These are phyloP conservation scores for Sphaeridia pumilis DNA, from an alignment of 2,888 invertebrate genomes.

Conservation along the genomic window DNA sequence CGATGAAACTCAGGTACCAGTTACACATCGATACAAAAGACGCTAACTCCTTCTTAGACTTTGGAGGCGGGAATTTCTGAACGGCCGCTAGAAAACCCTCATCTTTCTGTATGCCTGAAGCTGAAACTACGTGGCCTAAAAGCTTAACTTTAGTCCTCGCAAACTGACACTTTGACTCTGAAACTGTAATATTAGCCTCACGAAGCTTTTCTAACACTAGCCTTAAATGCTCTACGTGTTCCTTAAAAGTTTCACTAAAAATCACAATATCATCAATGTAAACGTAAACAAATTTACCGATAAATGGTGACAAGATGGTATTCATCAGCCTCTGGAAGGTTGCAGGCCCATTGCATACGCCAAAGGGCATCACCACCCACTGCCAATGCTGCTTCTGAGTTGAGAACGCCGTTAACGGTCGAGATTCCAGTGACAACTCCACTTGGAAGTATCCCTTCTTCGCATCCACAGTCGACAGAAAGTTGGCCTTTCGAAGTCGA, in stretches of 20 bases:
- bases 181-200: not conserved
- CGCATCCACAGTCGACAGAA: constrained; percentile 26
- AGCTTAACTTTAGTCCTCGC: not conserved
- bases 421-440: constrained; percentile 15
- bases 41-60: not conserved
- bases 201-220: not conserved
- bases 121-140: not conserved
- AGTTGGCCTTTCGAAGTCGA: constrained; percentile 9
- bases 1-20: not conserved
- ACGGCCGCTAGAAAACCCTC: not conserved
- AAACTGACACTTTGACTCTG: not conserved
- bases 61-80: not conserved
- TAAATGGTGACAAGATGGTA: not conserved
- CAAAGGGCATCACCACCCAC: constrained; percentile 36
- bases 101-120: not conserved
- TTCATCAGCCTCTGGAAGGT: constrained; percentile 3
- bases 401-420: constrained; percentile 34
- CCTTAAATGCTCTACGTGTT: not conserved
- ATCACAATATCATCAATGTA: constrained; percentile 37
- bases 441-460: constrained; percentile 32
- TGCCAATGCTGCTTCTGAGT: constrained; percentile 30
- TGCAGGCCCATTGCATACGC: constrained; percentile 30
- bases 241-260: not conserved
- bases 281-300: constrained; percentile 15
- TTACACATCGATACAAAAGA: not conserved